These are phyloP conservation scores for Spea bombifrons DNA, from an alignment of 2,113 vertebrate species.

Conservation along the genomic window DNA sequence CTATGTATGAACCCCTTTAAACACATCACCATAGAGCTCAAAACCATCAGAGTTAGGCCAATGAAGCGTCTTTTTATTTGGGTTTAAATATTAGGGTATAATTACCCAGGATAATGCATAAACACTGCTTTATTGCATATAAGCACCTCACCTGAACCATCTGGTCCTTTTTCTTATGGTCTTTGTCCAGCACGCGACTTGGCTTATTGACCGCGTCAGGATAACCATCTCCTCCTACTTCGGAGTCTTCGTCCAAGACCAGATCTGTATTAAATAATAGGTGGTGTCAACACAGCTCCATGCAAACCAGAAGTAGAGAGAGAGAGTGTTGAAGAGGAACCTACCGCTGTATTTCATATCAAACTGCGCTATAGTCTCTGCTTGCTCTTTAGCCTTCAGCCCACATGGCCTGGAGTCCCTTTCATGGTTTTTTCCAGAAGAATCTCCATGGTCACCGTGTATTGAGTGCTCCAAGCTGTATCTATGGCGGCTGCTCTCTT, in stretches of 20 bases:
- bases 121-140: too few relatives aligned
- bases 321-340: conserved; percentile 35
- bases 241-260: conserved; percentile 57
- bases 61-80: too few relatives aligned
- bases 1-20: too few relatives aligned
- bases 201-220: conserved; percentile 92
- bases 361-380: conserved; percentile 79
- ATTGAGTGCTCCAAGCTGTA: conserved; percentile 75
- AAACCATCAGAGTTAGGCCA: too few relatives aligned
- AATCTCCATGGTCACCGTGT: conserved; percentile 59
- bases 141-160: conserved; percentile 66
- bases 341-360: conserved; percentile 88
- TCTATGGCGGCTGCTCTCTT: conserved; percentile 62
- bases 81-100: too few relatives aligned
- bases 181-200: conserved; percentile 89
- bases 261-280: conserved; percentile 54
- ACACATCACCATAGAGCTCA: too few relatives aligned
- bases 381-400: conserved; percentile 72
- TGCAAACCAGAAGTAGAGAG: too few relatives aligned
- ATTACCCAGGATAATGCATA: too few relatives aligned
- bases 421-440: conserved; percentile 75
- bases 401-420: conserved; percentile 72
- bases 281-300: not conserved
- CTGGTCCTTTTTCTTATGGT: conserved; percentile 91
- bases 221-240: conserved; percentile 79